Base-by-base conservation (phyloP, 2,888 invertebrate species). In the Buathra laborator region DNA sequence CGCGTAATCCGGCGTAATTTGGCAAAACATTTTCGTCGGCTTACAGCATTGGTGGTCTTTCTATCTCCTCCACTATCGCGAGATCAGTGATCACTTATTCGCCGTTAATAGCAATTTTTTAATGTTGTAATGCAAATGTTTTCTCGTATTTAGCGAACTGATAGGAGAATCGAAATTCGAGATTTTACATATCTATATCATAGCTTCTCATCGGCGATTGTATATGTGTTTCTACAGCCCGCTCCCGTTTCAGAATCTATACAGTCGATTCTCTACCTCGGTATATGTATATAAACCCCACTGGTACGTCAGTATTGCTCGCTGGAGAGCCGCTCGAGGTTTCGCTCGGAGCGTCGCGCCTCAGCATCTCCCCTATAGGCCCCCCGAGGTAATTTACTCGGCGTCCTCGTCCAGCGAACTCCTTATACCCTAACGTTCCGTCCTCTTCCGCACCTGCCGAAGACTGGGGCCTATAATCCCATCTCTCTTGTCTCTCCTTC, bases 1-100 rank as follows among this genome's bases (percentile, higher is more conserved):
- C 88, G 87, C 87, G 86, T 88, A 89, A 88, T 87, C 88, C 88
- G 85, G 76, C 81, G 83, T 86, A 89, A 87, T 89, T 89, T 87
- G 87, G 75, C 82, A 86, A 86, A 87, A 87, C 88, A 84, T 83
- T 86, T 88, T 86, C 71, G 68, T 37, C 77, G 83, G 74, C 72
- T 74, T 51, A 56, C 87, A 53, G 81, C 70, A 76, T 80, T 86
- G 87, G 87, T 89, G 88, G 87, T 87, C 88, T 83, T n/a, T 16
- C 37, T 37, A 37, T 37, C 37, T 37, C 6, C 37, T 37, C 2
- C 37, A 37, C 37, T 9, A 9, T 37, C 37, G 37, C 37, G 37
- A 37, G 37, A 37, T 24, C 37, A 9, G 37, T 7, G 9, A 5
- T 37, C 37, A 7, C 37, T 37, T 24, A 24, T 24, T 24, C 24